Evolutionary conservation across 2,113 vertebrate genomes (phyloP).

Genomic region (Vireo altiloquus): DNA sequence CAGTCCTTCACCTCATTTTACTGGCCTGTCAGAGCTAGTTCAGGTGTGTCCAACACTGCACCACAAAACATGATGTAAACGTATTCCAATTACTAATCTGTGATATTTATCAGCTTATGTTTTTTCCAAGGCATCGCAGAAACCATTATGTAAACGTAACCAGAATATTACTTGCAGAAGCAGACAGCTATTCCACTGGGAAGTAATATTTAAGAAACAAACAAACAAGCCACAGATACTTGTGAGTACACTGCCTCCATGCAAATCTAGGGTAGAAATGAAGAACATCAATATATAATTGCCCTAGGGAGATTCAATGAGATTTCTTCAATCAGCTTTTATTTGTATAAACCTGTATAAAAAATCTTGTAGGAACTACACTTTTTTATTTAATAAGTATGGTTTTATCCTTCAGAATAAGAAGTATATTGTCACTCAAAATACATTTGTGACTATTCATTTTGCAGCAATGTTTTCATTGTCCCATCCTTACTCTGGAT

Average conservation of each 20-base stretch:
- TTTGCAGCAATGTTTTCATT: not conserved
- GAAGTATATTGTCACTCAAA: not conserved
- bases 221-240: not conserved
- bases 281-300: not conserved
- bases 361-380: not conserved
- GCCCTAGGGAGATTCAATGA: not conserved
- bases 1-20: not conserved
- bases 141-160: not conserved
- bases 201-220: not conserved
- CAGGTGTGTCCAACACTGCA: not conserved
- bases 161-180: not conserved
- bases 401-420: not conserved
- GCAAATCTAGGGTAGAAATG: not conserved
- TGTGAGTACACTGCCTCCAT: not conserved
- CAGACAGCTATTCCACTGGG: not conserved
- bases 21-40: not conserved
- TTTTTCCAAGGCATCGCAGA: not conserved
- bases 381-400: not conserved
- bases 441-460: not conserved
- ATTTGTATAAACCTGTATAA: not conserved
- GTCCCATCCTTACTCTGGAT: not conserved
- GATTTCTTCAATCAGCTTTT: not conserved
- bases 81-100: not conserved
- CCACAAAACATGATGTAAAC: not conserved
- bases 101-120: not conserved